phyloP scores from a whole-genome alignment of 2,113 vertebrate species.

The Egretta garzetta region DNA sequence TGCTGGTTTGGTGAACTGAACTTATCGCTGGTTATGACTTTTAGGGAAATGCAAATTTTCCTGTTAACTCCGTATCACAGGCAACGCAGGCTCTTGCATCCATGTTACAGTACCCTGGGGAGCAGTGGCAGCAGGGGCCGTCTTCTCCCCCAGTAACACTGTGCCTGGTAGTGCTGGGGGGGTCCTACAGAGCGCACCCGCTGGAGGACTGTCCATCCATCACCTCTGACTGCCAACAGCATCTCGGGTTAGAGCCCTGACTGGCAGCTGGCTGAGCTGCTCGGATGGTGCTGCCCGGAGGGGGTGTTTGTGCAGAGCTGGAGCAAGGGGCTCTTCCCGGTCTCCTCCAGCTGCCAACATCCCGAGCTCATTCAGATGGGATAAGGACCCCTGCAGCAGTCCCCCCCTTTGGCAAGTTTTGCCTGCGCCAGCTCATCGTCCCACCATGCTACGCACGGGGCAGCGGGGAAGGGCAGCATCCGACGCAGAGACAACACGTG shows the following conservation, averaged over 20 bases:
- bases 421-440: background rate
- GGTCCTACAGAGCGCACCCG: background rate
- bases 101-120: background rate
- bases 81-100: background rate
- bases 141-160: background rate
- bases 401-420: background rate
- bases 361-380: background rate
- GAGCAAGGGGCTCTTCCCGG: background rate
- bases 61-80: background rate
- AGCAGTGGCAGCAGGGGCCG: background rate
- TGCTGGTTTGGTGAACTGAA: background rate
- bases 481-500: background rate
- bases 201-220: background rate
- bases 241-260: background rate
- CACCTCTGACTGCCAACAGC: background rate
- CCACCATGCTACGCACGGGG: rapidly evolving
- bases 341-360: background rate
- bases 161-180: background rate
- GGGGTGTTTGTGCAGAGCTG: background rate
- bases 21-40: background rate
- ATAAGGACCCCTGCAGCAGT: background rate
- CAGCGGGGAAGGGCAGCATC: background rate
- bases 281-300: background rate
- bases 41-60: background rate
- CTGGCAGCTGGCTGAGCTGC: background rate